Evolutionary conservation across 2,888 invertebrate genomes (phyloP).

Genomic region (Drosophila kanekoi): DNA sequence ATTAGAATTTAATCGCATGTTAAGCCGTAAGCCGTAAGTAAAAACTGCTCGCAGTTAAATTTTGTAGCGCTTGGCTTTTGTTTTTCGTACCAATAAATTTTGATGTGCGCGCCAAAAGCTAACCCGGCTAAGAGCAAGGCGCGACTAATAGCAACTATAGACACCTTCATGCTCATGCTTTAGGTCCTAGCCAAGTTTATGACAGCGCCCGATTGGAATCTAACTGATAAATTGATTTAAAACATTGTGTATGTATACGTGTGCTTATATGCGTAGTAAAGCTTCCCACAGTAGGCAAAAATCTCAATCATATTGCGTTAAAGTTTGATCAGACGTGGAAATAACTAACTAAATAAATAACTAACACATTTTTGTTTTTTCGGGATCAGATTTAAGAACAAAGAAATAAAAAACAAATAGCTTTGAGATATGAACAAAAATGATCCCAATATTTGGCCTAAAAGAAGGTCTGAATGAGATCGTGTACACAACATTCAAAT

Average conservation of each 20-base stretch:
- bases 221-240: slow-evolving; percentile 76
- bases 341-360: no score
- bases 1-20: slow-evolving; percentile 76
- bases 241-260: slow-evolving; percentile 62
- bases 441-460: no score
- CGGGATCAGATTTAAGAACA: no score
- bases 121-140: background rate
- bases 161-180: background rate
- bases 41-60: slow-evolving; percentile 41
- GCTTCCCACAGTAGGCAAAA: slow-evolving; percentile 11
- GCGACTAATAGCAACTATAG: slow-evolving; percentile 17
- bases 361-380: no score
- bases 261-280: background rate
- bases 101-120: slow-evolving; percentile 39
- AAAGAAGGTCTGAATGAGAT: no score
- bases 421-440: no score
- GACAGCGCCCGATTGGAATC: slow-evolving; percentile 29
- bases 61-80: slow-evolving; percentile 41
- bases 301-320: background rate
- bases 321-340: no score
- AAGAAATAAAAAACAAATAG: no score
- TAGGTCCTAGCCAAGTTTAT: background rate
- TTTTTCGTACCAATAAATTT: slow-evolving; percentile 61
- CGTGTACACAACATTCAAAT: no score
- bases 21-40: slow-evolving; percentile 62